phyloP scores from a whole-genome alignment of 2,888 invertebrate genomes.

The Neocrepidodera transversa region DNA sequence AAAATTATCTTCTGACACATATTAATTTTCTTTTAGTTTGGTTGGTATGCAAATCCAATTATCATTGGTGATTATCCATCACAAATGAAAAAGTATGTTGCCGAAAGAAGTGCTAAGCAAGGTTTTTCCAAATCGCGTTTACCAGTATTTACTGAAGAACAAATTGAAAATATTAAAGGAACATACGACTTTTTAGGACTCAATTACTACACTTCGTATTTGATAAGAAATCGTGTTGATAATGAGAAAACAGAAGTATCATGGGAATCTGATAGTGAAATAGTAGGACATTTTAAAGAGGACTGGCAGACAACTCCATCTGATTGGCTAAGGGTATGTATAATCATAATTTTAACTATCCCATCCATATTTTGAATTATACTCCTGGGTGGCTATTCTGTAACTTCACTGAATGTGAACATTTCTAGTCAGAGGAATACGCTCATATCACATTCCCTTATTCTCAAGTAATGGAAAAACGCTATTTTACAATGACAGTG shows the following conservation, averaged over 20 bases:
- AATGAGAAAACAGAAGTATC: slow-evolving; percentile 1
- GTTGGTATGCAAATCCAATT: slow-evolving; percentile 63
- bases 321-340: background rate
- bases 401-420: too few relatives aligned
- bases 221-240: slow-evolving; percentile 7
- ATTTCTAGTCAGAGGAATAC: too few relatives aligned
- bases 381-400: too few relatives aligned
- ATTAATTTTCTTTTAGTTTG: slow-evolving; percentile 27
- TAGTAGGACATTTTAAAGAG: background rate
- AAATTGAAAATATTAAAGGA: slow-evolving; percentile 58
- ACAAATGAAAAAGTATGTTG: slow-evolving; percentile 68
- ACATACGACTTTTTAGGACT: slow-evolving; percentile 21
- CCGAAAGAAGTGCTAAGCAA: slow-evolving; percentile 65
- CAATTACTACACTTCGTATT: background rate
- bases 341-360: background rate
- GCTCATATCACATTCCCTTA: too few relatives aligned
- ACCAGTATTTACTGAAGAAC: slow-evolving; percentile 66
- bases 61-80: slow-evolving; percentile 67
- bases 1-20: too few relatives aligned
- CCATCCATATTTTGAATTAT: too few relatives aligned
- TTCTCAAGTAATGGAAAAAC: too few relatives aligned
- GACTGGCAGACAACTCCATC: background rate
- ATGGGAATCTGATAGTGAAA: slow-evolving; percentile 1
- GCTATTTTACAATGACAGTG: too few relatives aligned
- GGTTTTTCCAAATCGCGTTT: slow-evolving; percentile 68